Evolutionary conservation across 2,113 vertebrate species (phyloP), one percentile per base, ranked within the genome.

Genomic region (Camelus dromedarius): DNA sequence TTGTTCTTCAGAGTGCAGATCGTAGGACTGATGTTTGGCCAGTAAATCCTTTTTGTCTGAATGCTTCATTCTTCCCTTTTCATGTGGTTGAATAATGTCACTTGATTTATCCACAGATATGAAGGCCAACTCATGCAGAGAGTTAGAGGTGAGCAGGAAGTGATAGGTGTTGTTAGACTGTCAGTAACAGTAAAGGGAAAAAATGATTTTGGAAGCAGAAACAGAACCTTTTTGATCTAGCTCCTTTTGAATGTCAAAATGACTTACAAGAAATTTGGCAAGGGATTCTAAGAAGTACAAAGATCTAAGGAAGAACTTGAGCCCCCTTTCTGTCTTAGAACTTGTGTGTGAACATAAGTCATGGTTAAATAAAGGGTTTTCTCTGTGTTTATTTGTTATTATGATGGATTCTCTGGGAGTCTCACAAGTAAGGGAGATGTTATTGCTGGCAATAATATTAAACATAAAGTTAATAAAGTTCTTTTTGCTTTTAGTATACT

Each of bases 191-290:
- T 72, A 93, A 86, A 88, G 83, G 62, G 8, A 30, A 94, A 96
- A 95, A 85, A 85, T 80, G 26, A 91, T 76, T 94, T 89, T 91
- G 70, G 48, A 89, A 79, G 95, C 8, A 84, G 87, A 95, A 93
- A 82, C 54, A 91, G 88, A 93, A 89, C 4, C 28, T 69, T 95
- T 97, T 95, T 97, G 81, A 97, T 96, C 72, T 91, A 60, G 50
- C 3, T 94, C 48, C 96, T 95, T 97, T 97, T 89, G 80, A 96
- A 73, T 94, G 85, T 97, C 96, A 97, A 94, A 95, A 75, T 91
- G 81, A 94, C 89, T 87, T 96, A 93, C 3, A 81, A 66, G 67
- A 95, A 94, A 58, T 91, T 96, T 94, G 81, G 70, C 58, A 80
- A 95, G 60, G 10, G 26, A 90, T 50, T 88, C 38, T 89, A 93